Conservation (phyloP, 2,113 vertebrate genomes). For the Empidonax traillii region DNA sequence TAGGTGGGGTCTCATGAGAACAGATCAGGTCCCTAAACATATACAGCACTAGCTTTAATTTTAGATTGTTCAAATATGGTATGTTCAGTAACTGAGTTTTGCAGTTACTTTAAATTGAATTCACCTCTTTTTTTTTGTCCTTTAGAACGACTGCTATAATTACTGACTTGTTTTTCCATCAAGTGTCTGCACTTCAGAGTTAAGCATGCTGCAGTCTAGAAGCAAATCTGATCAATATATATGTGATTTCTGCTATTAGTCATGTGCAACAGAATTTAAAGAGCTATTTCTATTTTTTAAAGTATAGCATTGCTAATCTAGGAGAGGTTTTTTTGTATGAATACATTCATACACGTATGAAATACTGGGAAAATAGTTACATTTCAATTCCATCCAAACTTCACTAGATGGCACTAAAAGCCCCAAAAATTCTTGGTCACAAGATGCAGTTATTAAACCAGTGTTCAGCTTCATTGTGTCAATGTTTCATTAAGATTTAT, state of each 20-base stretch:
- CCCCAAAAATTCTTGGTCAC: background rate
- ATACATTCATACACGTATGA: fast-evolving
- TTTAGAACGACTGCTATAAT: background rate
- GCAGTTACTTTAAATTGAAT: background rate
- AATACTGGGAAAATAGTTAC: background rate
- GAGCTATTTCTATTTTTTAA: background rate
- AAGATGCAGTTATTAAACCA: background rate
- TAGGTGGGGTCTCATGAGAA: background rate
- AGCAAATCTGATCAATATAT: background rate
- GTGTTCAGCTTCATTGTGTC: fast-evolving
- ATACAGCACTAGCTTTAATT: background rate
- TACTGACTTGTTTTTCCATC: background rate
- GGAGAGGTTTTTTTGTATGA: background rate
- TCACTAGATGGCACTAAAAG: conserved; percentile 72
- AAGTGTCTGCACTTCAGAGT: background rate
- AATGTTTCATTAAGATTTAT: background rate
- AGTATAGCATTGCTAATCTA: background rate
- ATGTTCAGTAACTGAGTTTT: background rate
- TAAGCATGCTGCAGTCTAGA: background rate
- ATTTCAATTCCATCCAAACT: background rate
- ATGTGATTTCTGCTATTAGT: background rate
- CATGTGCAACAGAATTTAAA: background rate
- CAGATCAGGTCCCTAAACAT: background rate
- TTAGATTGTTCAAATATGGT: background rate
- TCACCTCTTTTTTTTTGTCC: background rate